A percentile compares a stretch with the other conserved stretches of the same genome.
Conservation (phyloP, 2,888 invertebrate genomes). For the Netelia inedita region DNA sequence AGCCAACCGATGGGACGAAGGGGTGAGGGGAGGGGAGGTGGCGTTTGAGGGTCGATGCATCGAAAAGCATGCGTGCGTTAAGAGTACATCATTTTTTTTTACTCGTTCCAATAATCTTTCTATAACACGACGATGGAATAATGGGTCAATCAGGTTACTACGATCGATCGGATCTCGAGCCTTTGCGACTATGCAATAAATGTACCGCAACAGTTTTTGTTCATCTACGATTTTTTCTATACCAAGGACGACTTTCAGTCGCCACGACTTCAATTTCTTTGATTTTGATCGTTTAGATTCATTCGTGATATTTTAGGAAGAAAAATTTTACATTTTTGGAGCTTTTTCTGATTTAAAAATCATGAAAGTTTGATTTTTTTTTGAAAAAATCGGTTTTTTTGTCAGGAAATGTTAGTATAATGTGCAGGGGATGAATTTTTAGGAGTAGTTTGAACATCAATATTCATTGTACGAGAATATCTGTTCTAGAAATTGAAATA, state of each 20-base stretch:
- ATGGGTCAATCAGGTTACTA: constrained; percentile 47
- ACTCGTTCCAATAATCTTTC: constrained; percentile 43
- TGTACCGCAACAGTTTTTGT: constrained; percentile 68
- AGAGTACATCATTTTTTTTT: constrained; percentile 58
- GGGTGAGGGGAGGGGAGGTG: constrained; percentile 71
- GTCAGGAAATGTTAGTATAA: neutral
- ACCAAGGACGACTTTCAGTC: constrained; percentile 13
- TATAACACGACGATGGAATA: constrained; percentile 35
- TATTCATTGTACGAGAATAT: neutral
- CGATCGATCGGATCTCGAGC: constrained; percentile 32
- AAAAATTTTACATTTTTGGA: too few species aligned
- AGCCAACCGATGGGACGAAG: constrained; percentile 59
- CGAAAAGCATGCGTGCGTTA: constrained; percentile 73
- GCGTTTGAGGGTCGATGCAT: constrained; percentile 68
- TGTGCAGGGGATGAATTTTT: too few species aligned
- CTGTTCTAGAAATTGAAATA: neutral
- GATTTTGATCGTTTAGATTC: neutral
- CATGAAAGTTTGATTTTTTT: too few species aligned
- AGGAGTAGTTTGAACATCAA: neutral
- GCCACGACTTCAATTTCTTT: constrained; percentile 14
- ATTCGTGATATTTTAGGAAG: neutral
- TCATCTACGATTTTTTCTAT: constrained; percentile 70
- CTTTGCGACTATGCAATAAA: neutral
- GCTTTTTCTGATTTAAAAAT: too few species aligned
- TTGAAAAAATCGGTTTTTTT: constrained; percentile 6